A percentile compares a stretch with the other conserved stretches of the same genome.
phyloP scores from a whole-genome alignment of 2,797 vertebrate species.

The Prionace glauca region DNA sequence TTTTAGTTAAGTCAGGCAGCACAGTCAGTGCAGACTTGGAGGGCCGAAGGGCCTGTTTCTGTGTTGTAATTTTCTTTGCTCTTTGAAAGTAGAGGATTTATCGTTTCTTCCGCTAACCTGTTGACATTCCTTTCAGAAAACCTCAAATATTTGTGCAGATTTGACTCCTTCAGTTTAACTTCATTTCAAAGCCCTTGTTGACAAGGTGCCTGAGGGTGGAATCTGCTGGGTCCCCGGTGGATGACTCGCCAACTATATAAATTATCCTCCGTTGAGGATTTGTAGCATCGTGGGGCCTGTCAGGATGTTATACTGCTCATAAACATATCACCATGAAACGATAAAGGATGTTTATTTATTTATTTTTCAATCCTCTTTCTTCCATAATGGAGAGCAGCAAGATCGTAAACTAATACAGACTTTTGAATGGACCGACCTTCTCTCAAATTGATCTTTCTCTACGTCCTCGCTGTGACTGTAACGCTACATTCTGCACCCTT shows the following conservation, averaged over 20 bases:
- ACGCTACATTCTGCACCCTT: no score
- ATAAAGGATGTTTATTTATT: background rate
- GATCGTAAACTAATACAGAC: background rate
- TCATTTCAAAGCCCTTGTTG: constrained; percentile 10
- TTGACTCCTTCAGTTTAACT: background rate
- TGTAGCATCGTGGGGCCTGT: background rate
- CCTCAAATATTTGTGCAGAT: background rate
- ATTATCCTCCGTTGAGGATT: constrained; percentile 13
- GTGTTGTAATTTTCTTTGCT: no score
- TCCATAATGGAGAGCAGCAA: background rate
- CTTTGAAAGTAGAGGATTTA: background rate
- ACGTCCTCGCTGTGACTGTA: no score
- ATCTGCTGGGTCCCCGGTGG: background rate
- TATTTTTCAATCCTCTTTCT: background rate
- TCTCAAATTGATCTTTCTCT: no score
- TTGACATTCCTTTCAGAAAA: background rate
- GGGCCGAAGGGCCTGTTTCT: no score
- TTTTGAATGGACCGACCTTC: no score
- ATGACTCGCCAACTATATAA: background rate
- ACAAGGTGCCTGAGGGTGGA: background rate
- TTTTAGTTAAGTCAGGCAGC: no score
- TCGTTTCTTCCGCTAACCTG: background rate
- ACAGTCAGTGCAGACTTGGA: no score
- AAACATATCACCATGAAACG: background rate
- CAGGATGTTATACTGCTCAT: background rate